These are phyloP conservation scores for Phylloscopus collybita DNA, from an alignment of 2,797 vertebrate species.

Conservation along the genomic window DNA sequence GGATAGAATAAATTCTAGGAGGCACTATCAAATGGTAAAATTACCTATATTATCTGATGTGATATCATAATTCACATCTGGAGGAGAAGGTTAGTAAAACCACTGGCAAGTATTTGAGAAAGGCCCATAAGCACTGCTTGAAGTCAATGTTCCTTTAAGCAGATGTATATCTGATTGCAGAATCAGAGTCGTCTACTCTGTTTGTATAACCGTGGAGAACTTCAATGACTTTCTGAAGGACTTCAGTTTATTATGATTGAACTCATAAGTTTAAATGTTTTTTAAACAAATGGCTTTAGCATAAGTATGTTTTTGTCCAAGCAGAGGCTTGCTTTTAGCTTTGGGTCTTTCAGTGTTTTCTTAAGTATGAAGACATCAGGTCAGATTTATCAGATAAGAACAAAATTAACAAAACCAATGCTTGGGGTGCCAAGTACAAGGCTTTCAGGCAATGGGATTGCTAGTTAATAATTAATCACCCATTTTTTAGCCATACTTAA, in stretches of 20 bases:
- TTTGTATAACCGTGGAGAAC: neutral
- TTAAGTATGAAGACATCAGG: conserved; percentile 12
- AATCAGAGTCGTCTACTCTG: neutral
- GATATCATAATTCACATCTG: neutral
- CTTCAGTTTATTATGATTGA: conserved; percentile 29
- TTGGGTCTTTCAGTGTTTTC: neutral
- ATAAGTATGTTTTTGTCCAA: conserved; percentile 36
- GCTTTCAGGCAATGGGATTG: neutral
- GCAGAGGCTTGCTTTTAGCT: neutral
- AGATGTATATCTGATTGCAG: neutral
- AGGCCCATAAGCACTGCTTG: neutral
- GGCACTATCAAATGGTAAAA: neutral
- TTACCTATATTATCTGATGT: neutral
- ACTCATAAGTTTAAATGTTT: conserved; percentile 33
- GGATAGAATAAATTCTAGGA: neutral
- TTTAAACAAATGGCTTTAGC: conserved; percentile 41
- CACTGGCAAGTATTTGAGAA: neutral
- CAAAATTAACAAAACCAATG: conserved; percentile 42
- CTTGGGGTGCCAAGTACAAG: neutral
- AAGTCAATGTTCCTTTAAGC: conserved; percentile 3
- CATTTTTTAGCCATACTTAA: conserved; percentile 6
- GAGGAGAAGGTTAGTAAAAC: neutral
- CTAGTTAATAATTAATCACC: conserved; percentile 50
- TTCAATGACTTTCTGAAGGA: conserved; percentile 46
- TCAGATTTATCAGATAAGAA: conserved; percentile 54